Base-by-base conservation (phyloP, 1,140 invertebrate species). In the Zaprionus lachaisei region DNA sequence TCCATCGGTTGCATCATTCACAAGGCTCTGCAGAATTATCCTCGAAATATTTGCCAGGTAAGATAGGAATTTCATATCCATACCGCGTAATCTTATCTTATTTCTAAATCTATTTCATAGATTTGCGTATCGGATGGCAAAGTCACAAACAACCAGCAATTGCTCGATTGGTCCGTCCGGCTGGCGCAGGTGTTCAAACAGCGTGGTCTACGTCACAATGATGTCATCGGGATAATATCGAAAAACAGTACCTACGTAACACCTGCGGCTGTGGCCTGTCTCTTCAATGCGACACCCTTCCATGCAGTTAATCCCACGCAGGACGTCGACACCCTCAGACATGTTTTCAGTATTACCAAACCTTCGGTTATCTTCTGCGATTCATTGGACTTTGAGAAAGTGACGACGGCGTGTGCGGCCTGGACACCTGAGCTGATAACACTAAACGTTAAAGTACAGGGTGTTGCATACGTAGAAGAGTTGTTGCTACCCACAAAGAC, bases 381-480 rank as follows among this genome's bases (percentile, higher is more conserved):
- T n/a, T 24, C 54, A 22, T 15, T 15, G 12, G 15, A 28, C 54
- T 56, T 24, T 26, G 54, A 56, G 54, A 77, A 71, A 49, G 7
- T 80, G 2, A n/a, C 49, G 9, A 4, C 17, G 2, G 73, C 69
- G 2, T 67, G 61, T 7, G 9, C 22, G 3, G 26, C 11, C 1
- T 67, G 67, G 44, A 37, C 68, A 5, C 69, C 74, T 11, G 63
- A 65, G 34, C 56, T 80, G 22, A 73, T 62, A 31, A 77, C 70
- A 9, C 22, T 86, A 3, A 58, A 15, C 4, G 61, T 65, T 17
- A 60, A 69, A 63, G 24, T 76, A 9, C 41, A 67, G 5, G 71
- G 44, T 47, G 58, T 77, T 11, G 22, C 62, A 9, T 63, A 54
- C 3, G 57, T 82, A 5, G 51, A 74, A 14, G 66, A 71, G 44